Percentiles rank a stretch among this genome's conserved stretches.
phyloP scores from a whole-genome alignment of 2,113 vertebrate genomes.

The Malurus alboscapulatus region DNA sequence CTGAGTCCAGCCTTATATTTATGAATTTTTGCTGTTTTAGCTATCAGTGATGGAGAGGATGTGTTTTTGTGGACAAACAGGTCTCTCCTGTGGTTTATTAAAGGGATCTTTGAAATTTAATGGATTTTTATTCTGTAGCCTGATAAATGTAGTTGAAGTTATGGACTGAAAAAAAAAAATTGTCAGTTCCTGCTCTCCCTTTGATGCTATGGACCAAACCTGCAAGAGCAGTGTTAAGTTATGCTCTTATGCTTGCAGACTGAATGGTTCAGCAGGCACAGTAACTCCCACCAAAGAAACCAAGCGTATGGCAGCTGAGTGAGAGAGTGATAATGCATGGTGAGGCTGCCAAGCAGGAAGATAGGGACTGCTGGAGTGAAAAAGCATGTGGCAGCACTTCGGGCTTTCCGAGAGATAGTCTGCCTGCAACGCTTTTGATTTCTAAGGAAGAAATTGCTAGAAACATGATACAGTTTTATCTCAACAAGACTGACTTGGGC shows the following conservation, averaged over 20 bases:
- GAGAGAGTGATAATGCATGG: not conserved
- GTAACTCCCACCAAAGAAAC: not conserved
- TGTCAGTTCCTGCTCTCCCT: not conserved
- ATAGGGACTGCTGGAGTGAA: not conserved
- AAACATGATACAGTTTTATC: not conserved
- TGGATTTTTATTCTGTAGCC: not conserved
- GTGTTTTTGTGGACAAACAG: not conserved
- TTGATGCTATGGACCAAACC: not conserved
- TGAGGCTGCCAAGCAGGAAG: constrained; percentile 32
- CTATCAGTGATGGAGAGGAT: not conserved
- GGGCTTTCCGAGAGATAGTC: not conserved
- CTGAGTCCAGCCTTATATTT: not conserved
- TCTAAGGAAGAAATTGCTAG: not conserved
- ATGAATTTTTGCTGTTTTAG: not conserved
- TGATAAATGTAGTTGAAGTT: not conserved
- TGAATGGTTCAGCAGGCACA: not conserved
- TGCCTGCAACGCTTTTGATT: not conserved
- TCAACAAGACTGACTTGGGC: not conserved
- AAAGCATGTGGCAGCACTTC: constrained; percentile 1
- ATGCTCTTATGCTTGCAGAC: not conserved
- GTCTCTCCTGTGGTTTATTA: not conserved
- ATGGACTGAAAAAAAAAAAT: not conserved
- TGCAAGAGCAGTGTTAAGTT: too few species aligned
- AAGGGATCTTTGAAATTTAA: not conserved
- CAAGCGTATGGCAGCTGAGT: not conserved